phyloP scores from a whole-genome alignment of 2,888 invertebrate species.

The Cyrtodaria siliqua region DNA sequence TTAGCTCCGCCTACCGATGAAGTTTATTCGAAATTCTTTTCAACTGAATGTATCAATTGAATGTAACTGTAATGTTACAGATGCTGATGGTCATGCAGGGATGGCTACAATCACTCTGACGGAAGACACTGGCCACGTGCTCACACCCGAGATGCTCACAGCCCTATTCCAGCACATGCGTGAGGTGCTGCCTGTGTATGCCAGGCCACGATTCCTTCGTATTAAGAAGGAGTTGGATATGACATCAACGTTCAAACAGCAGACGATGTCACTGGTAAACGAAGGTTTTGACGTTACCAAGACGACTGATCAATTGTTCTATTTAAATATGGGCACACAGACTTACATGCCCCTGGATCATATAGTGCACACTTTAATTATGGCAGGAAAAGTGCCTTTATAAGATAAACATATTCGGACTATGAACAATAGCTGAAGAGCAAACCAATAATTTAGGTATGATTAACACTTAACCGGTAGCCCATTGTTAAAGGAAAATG shows the following conservation, averaged over 20 bases:
- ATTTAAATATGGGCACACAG: slow-evolving; percentile 34
- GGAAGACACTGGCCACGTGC: slow-evolving; percentile 18
- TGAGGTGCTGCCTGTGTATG: slow-evolving; percentile 75
- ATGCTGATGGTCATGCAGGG: slow-evolving; percentile 76
- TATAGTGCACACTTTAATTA: slow-evolving; percentile 30
- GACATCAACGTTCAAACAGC: slow-evolving; percentile 66
- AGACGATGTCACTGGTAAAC: slow-evolving; percentile 43
- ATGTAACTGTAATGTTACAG: too few species aligned
- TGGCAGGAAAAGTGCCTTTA: slow-evolving; percentile 36
- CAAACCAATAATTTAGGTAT: too few species aligned
- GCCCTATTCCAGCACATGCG: slow-evolving; percentile 63
- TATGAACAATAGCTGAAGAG: too few species aligned
- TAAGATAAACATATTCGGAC: too few species aligned
- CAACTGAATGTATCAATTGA: too few species aligned
- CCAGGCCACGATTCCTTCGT: slow-evolving; percentile 68
- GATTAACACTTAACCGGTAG: too few species aligned
- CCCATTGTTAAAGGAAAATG: too few species aligned
- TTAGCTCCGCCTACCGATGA: too few species aligned
- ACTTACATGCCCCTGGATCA: slow-evolving; percentile 43
- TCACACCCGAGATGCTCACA: slow-evolving; percentile 45
- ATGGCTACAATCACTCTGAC: slow-evolving; percentile 78
- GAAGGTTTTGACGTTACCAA: slow-evolving; percentile 57
- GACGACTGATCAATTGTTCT: slow-evolving; percentile 48
- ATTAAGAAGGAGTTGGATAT: slow-evolving; percentile 49
- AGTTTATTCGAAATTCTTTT: too few species aligned